Evolutionary conservation across 2,888 invertebrate genomes (phyloP), one percentile per base, ranked within the genome.

Genomic region (Drosophila helvetica): DNA sequence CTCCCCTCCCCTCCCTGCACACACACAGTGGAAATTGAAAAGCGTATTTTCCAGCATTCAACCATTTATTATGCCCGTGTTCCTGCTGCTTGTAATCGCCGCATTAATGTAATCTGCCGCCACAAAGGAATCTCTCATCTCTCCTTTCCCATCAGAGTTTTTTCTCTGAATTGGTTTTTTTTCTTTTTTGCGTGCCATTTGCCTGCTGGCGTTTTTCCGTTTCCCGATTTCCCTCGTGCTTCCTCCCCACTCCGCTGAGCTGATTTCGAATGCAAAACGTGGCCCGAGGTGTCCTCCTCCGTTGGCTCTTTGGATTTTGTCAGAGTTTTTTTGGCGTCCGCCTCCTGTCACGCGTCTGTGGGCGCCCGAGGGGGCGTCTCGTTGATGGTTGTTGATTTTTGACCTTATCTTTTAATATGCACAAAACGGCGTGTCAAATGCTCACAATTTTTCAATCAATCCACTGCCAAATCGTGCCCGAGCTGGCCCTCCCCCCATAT

Each of bases 381-480:
- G 38, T 51, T 67, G 60, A 60, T 54, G 77, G 75, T 75, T 66
- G 86, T 87, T 83, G 86, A 74, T 71, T 85, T 87, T 79, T 48
- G 82, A 70, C 73, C 77, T 85, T 87, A 87, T 88, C 83, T 15
- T 78, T 80, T 86, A 84, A 88, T 83, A 76, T 38, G 78, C 86
- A 72, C 88, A 80, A 86, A 88, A 84, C 86, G 80, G 83, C 84
- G 78, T 86, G 83, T 84, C 83, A 84, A 88, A 86, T 76, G 70
- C 51, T 73, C 45, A 80, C 76, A 88, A 78, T 76, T 84, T 86
- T 84, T 86, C 76, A 80, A 84, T 84, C 86, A 86, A 88, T 83
- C 68, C 67, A 57, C 74, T 8, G 6, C 9, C 30, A 63, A 78
- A 78, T 53, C 71, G 64, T 57, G 60, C 57, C 51, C 45, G 30